These are phyloP conservation scores for Vireo griseus DNA, from an alignment of 2,797 vertebrate species.

Conservation along the genomic window DNA sequence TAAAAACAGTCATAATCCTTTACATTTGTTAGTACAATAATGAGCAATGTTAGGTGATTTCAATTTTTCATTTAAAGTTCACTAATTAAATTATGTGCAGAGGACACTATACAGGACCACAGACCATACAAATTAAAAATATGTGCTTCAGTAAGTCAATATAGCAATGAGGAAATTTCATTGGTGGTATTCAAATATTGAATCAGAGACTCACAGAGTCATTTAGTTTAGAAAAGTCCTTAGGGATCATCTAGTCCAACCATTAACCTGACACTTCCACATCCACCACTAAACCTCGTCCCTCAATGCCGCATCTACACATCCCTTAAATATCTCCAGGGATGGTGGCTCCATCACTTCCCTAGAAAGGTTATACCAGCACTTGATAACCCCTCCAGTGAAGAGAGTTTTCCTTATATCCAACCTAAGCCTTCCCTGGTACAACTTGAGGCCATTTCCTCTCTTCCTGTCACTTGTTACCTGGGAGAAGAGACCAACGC, in stretches of 20 bases:
- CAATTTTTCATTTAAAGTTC: neutral
- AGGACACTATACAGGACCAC: neutral
- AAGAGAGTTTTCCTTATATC: neutral
- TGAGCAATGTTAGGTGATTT: neutral
- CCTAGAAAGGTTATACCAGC: neutral
- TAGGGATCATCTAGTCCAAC: neutral
- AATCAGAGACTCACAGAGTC: neutral
- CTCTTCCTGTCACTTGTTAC: neutral
- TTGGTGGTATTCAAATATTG: neutral
- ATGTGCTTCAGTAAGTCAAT: neutral
- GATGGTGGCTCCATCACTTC: neutral
- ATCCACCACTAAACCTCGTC: neutral
- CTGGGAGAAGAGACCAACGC: neutral
- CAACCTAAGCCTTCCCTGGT: neutral
- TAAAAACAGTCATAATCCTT: neutral
- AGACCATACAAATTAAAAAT: neutral
- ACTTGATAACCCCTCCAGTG: neutral
- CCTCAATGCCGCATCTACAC: neutral
- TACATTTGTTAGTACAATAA: neutral
- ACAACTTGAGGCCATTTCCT: neutral
- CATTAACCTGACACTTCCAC: neutral
- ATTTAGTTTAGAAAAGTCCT: neutral
- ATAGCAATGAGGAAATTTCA: neutral
- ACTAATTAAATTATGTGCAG: neutral
- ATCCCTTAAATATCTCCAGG: neutral